These are phyloP conservation scores for Clusia tigrina DNA, from an alignment of 2,888 invertebrate genomes.

Conservation along the genomic window DNA sequence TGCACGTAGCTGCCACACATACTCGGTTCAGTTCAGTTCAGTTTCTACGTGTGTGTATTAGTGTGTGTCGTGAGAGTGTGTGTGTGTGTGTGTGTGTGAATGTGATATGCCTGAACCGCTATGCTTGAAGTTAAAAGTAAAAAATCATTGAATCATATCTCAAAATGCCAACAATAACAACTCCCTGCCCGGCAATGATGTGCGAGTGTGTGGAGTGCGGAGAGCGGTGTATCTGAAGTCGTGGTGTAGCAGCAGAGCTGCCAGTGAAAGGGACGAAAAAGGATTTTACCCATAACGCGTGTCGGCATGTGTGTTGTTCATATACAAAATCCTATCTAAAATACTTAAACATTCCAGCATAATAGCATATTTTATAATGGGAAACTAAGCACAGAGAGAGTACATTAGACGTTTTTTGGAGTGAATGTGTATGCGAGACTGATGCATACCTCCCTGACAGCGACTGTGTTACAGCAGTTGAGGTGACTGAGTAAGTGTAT, in stretches of 20 bases:
- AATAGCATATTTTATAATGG: background rate
- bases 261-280: background rate
- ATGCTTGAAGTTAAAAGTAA: slow-evolving; percentile 48
- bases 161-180: slow-evolving; percentile 24
- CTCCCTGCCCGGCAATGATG: background rate
- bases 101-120: too few species aligned
- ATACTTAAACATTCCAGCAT: slow-evolving; percentile 1
- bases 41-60: too few species aligned
- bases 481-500: slow-evolving; percentile 22
- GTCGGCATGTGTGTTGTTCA: background rate
- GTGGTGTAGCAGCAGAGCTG: background rate
- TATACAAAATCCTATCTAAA: background rate
- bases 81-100: background rate
- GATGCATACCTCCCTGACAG: background rate
- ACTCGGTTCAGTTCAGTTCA: too few species aligned
- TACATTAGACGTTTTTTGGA: background rate
- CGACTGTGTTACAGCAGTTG: too few species aligned
- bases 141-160: slow-evolving; percentile 56
- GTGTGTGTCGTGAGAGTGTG: too few species aligned
- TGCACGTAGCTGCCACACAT: background rate
- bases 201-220: background rate
- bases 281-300: background rate
- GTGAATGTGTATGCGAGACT: background rate
- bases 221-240: background rate
- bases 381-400: background rate